Evolutionary conservation across 2,888 invertebrate genomes (phyloP).

Genomic region (Smittia aterrima): DNA sequence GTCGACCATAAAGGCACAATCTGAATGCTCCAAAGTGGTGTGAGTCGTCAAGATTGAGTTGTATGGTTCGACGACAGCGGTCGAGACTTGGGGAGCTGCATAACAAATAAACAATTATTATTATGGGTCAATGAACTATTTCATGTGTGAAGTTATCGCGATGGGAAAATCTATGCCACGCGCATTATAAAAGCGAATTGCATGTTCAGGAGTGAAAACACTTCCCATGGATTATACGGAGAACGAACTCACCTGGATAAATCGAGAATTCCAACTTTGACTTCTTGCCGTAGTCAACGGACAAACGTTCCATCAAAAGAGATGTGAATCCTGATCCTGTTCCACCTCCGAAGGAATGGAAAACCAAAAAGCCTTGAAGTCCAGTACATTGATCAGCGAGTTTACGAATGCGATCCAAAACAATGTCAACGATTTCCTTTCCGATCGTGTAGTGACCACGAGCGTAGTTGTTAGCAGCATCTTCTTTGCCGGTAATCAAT

Average conservation of each 20-base stretch:
- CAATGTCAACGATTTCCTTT: constrained; percentile 82
- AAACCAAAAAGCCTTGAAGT: constrained; percentile 83
- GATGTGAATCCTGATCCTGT: constrained; percentile 93
- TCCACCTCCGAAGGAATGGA: constrained; percentile 89
- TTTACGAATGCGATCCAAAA: constrained; percentile 76
- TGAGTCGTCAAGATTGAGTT: constrained; percentile 92
- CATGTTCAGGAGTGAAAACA: not conserved
- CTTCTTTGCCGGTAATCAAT: constrained; percentile 87
- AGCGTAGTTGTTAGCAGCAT: constrained; percentile 92
- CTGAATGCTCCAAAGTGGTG: constrained; percentile 82
- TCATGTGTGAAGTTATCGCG: not conserved
- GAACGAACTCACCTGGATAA: too few species aligned
- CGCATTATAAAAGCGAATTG: not conserved
- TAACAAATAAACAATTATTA: not conserved
- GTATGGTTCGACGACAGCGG: constrained; percentile 83
- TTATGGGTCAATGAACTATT: not conserved
- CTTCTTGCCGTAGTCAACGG: constrained; percentile 91
- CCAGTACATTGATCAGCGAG: constrained; percentile 85
- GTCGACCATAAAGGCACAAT: constrained; percentile 92
- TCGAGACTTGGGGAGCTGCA: constrained; percentile 64
- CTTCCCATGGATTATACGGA: constrained; percentile 9
- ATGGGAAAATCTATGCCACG: not conserved
- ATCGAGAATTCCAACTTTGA: constrained; percentile 91
- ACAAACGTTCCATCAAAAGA: constrained; percentile 85
- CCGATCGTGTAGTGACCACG: constrained; percentile 93